These are phyloP conservation scores for Eupelmus urozonus DNA, from an alignment of 2,888 invertebrate genomes.

Conservation along the genomic window DNA sequence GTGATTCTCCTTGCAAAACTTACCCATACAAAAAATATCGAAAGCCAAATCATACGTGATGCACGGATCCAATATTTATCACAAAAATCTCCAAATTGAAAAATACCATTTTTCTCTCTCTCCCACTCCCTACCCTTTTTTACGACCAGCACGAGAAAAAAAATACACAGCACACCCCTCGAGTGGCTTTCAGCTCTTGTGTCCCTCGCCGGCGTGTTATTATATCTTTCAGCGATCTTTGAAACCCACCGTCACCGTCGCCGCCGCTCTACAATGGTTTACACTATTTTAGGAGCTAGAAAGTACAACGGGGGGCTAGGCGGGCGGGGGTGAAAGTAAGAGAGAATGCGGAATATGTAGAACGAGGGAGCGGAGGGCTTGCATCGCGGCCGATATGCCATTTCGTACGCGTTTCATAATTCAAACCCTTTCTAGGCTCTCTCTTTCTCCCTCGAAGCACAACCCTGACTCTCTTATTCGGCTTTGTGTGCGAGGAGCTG, in stretches of 20 bases:
- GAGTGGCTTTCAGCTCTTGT: constrained; percentile 23
- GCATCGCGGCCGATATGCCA: constrained; percentile 60
- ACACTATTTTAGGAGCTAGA: constrained; percentile 51
- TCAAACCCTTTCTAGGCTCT: constrained; percentile 72
- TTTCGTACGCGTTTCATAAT: constrained; percentile 70
- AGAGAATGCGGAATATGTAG: constrained; percentile 50
- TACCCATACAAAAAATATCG: too few relatives aligned
- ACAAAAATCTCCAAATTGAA: constrained; percentile 75
- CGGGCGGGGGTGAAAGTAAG: constrained; percentile 24
- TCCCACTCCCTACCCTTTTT: constrained; percentile 12
- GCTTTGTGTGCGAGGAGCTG: not conserved
- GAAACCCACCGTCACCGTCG: constrained; percentile 39
- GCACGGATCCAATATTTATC: constrained; percentile 69
- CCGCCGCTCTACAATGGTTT: constrained; percentile 36
- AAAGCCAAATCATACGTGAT: not conserved
- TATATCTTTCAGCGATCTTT: constrained; percentile 58
- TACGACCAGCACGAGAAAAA: constrained; percentile 25
- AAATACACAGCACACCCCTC: not conserved
- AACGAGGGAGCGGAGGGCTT: constrained; percentile 29
- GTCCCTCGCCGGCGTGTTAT: constrained; percentile 10
- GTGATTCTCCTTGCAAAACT: too few relatives aligned
- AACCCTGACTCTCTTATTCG: constrained; percentile 1
- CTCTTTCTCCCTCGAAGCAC: constrained; percentile 18
- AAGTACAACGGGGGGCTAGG: constrained; percentile 5
- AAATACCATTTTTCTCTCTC: constrained; percentile 70